Conservation (phyloP, 2,797 vertebrate species). For the Pyrocephalus nanus region DNA sequence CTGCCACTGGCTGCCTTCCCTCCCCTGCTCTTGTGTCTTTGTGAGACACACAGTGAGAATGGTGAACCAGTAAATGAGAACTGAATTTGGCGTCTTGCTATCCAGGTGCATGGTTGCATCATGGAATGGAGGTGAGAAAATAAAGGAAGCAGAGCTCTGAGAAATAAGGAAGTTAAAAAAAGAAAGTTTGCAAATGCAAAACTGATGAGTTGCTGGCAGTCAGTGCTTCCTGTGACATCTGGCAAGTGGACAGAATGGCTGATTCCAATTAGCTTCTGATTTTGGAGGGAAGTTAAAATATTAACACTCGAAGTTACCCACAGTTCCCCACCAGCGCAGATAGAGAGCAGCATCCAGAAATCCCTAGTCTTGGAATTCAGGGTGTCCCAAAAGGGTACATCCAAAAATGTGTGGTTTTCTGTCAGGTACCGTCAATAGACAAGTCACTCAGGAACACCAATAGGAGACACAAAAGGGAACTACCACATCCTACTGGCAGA, state of each 20-base stretch:
- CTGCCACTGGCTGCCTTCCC: background rate
- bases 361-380: background rate
- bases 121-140: background rate
- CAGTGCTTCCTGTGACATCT: conserved; percentile 18
- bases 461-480: background rate
- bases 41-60: background rate
- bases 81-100: background rate
- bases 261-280: conserved; percentile 14
- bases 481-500: conserved; percentile 26
- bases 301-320: background rate
- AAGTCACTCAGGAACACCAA: background rate
- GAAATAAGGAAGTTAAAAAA: background rate
- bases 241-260: background rate
- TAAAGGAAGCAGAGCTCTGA: background rate
- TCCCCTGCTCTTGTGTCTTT: background rate
- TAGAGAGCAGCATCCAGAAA: background rate
- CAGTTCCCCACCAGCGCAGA: background rate
- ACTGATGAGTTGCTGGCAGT: background rate
- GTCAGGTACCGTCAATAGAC: background rate
- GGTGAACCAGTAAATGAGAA: background rate
- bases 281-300: background rate
- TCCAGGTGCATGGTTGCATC: background rate
- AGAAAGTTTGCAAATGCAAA: background rate
- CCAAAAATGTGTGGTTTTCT: background rate
- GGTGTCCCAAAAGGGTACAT: background rate